Base-by-base conservation (phyloP, 2,797 vertebrate species). In the Hirundo rustica region DNA sequence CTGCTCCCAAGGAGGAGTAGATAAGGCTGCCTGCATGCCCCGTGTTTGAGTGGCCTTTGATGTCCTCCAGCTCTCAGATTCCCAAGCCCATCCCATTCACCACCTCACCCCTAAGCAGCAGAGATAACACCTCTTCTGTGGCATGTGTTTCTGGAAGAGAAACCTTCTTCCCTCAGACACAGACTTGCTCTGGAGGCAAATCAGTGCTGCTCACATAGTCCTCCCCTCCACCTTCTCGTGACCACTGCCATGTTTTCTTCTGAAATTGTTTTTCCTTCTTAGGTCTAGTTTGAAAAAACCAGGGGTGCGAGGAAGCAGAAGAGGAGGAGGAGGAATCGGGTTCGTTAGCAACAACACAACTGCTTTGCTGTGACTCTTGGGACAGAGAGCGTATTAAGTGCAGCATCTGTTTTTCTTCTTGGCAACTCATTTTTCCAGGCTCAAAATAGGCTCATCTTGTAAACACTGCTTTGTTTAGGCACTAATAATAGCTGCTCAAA, bases 381-480 rank as follows among this genome's bases (percentile, higher is more conserved):
- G 96, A 92, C 75, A 85, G 58, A 74, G 48, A 75, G 16, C 1
- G 0, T 44, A 72, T 81, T 86, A 89, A 88, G 80, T 44, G 45
- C 57, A 85, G 29, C 22, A 81, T 96, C 82, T 97, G 89, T 91
- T 92, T 85, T 96, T 76, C 68, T 88, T 95, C 76, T 67, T 82
- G 70, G 92, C 75, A 88, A 89, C 65, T 97, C 89, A 45, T 82
- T 96, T 97, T 96, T 95, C 87, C 91, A 92, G 68, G 79, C 93
- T 95, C 64, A 89, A 95, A 97, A 97, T 95, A 96, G 94, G 75
- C 62, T 95, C 61, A 71, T 89, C 95, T 95, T 88, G 89, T 90
- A 94, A 92, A 89, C 84, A 80, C 32, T 64, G 74, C 60, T 81
- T 94, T 92, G 57, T 72, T 91, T 88, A 85, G 86, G 74, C 62